Evolutionary conservation across 2,797 vertebrate species (phyloP), one percentile per base, ranked within the genome.

Genomic region (Neolamprologus multifasciatus): DNA sequence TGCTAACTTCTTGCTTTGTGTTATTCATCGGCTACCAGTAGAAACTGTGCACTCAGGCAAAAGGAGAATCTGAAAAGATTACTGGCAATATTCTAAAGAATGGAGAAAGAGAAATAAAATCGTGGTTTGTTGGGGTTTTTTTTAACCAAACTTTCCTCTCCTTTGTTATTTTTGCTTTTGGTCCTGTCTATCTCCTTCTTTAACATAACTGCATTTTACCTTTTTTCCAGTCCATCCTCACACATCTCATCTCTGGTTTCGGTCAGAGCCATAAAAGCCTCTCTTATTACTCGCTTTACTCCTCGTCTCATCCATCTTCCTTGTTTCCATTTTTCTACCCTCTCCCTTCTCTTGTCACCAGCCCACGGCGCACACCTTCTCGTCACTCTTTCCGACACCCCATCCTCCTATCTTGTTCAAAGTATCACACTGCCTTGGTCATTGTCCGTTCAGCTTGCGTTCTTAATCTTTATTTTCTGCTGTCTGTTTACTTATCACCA

Each of bases 401-500:
- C 52, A 40, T 85, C 77, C 23, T 80, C 57, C 1, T 45, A 83
- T 91, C 88, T 79, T 79, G 55, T 86, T 86, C 54, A 50, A 82
- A 48, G 57, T 23, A 9, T 79, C 84, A 86, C 85, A 84, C 79
- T 31, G 14, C 84, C 29, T 77, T 36, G 64, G 79, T 82, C 91
- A 82, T 83, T 88, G 83, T 91, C 86, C 23, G 29, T 69, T 85
- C 77, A 52, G 54, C 81, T 91, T 84, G 78, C 79, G 77, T 91
- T 89, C 83, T 87, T 90, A 86, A 92, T 93, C 90, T 91, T 84
- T 90, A 86, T 91, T 86, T 90, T 86, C 78, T 78, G 29, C 78
- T 83, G 50, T 83, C 84, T 91, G 83, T 94, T 93, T 94, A 84
- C 86, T 92, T 91, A 91, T 94, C 90, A 69, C 62, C 51, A 83